Percentiles rank a stretch among this genome's conserved stretches.
These are phyloP conservation scores for Hylyphantes graminicola DNA, from an alignment of 1,140 invertebrate genomes.

Conservation along the genomic window DNA sequence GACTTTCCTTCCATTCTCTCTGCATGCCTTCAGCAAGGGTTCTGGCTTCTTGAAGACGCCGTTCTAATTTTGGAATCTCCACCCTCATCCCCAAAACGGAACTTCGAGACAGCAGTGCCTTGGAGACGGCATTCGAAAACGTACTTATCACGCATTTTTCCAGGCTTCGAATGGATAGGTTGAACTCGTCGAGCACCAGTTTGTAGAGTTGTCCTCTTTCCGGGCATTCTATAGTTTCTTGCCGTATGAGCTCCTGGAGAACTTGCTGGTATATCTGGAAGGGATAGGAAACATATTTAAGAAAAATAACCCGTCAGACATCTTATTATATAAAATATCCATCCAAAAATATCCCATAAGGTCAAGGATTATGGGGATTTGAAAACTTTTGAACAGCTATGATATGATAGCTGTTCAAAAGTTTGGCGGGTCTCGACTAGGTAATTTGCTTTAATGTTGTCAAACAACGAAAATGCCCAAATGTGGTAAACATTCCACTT, in stretches of 20 bases:
- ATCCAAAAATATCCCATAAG: too few relatives aligned
- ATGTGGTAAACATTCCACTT: too few relatives aligned
- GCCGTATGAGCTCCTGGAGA: slow-evolving; percentile 34
- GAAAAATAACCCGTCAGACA: background rate
- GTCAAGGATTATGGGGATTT: too few relatives aligned
- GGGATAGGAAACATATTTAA: too few relatives aligned
- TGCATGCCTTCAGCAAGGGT: background rate
- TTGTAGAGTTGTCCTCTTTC: slow-evolving; percentile 18
- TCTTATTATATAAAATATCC: too few relatives aligned
- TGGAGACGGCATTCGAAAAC: slow-evolving; percentile 24
- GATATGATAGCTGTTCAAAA: too few relatives aligned
- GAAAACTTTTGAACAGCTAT: too few relatives aligned
- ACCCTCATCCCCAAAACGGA: background rate
- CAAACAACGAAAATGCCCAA: too few relatives aligned
- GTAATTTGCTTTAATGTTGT: too few relatives aligned
- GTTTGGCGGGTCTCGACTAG: too few relatives aligned
- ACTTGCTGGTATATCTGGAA: slow-evolving; percentile 2
- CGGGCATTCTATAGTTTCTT: slow-evolving; percentile 28
- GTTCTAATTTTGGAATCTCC: slow-evolving; percentile 4
- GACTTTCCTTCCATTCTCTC: background rate
- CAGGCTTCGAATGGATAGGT: background rate
- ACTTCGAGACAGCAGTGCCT: slow-evolving; percentile 10
- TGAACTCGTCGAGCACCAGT: background rate
- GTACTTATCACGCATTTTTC: background rate
- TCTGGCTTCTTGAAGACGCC: background rate